A percentile compares a stretch with the other conserved stretches of the same genome.
Conservation (phyloP, 2,797 vertebrate species). For the Bradypodion pumilum region DNA sequence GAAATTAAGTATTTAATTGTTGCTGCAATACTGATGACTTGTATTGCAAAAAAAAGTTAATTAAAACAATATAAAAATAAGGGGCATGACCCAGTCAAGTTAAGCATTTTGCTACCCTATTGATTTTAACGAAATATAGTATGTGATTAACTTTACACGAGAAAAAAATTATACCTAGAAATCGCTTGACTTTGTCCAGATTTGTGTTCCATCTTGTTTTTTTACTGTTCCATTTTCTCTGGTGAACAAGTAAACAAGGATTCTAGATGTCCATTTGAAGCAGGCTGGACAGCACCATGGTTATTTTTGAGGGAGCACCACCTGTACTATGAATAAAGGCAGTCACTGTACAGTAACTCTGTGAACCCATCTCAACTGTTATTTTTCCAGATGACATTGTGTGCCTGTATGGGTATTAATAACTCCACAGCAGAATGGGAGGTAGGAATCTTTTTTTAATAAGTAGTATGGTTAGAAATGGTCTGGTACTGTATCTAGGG, state of each 20-base stretch:
- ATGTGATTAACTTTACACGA: background rate
- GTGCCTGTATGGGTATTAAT: too few species aligned
- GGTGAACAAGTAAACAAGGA: background rate
- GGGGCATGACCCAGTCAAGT: background rate
- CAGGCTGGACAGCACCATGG: background rate
- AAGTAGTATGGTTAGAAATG: conserved; percentile 3
- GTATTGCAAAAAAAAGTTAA: background rate
- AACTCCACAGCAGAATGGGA: background rate
- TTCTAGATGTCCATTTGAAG: background rate
- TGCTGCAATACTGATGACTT: background rate
- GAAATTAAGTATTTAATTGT: background rate
- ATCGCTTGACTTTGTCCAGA: background rate
- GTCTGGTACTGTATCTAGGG: conserved; percentile 75
- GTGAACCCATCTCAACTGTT: background rate
- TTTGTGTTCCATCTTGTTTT: background rate
- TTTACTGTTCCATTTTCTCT: background rate
- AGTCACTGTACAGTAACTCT: background rate
- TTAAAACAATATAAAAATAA: conserved; percentile 16
- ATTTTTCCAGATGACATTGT: background rate
- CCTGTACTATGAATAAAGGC: background rate
- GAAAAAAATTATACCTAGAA: background rate
- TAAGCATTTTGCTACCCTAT: background rate
- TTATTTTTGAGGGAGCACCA: background rate
- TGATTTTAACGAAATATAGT: background rate
- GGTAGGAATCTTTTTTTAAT: conserved; percentile 1